These are phyloP conservation scores for Mythimna pallens DNA, from an alignment of 2,888 invertebrate genomes.

Conservation along the genomic window DNA sequence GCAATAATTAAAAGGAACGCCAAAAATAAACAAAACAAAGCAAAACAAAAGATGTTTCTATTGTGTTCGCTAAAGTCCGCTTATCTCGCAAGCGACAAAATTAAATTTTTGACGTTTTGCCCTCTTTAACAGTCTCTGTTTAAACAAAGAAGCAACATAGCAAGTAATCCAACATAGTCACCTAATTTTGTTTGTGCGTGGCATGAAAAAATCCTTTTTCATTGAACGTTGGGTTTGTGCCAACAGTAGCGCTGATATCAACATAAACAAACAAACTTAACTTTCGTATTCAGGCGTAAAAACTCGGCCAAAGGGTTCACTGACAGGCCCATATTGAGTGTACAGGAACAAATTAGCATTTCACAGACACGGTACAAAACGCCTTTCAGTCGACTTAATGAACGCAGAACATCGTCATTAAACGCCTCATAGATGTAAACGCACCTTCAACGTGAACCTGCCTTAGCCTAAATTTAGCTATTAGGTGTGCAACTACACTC, in stretches of 20 bases:
- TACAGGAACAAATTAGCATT: constrained; percentile 87
- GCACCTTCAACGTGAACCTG: constrained; percentile 65
- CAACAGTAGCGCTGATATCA: constrained; percentile 66
- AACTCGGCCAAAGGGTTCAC: constrained; percentile 80
- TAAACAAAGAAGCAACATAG: constrained; percentile 45
- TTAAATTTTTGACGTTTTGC: constrained; percentile 32
- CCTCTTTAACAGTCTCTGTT: constrained; percentile 25
- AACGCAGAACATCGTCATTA: constrained; percentile 86
- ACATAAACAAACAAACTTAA: constrained; percentile 82
- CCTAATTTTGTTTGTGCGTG: constrained; percentile 53
- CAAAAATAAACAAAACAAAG: constrained; percentile 29
- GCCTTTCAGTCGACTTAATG: constrained; percentile 84
- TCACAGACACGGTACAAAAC: constrained; percentile 87
- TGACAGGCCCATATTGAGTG: constrained; percentile 85
- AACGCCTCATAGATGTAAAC: constrained; percentile 80
- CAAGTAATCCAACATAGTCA: constrained; percentile 48
- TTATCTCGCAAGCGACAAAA: constrained; percentile 36
- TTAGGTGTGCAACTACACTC: constrained; percentile 77
- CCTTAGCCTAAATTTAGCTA: constrained; percentile 81
- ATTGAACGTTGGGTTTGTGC: constrained; percentile 50
- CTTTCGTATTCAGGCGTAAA: constrained; percentile 79
- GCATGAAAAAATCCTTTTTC: constrained; percentile 49
- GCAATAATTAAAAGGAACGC: constrained; percentile 32
- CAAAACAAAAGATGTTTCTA: constrained; percentile 36
- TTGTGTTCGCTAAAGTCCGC: constrained; percentile 38